phyloP scores from a whole-genome alignment of 1,140 invertebrate genomes.

The Apocrypta bakeri region DNA sequence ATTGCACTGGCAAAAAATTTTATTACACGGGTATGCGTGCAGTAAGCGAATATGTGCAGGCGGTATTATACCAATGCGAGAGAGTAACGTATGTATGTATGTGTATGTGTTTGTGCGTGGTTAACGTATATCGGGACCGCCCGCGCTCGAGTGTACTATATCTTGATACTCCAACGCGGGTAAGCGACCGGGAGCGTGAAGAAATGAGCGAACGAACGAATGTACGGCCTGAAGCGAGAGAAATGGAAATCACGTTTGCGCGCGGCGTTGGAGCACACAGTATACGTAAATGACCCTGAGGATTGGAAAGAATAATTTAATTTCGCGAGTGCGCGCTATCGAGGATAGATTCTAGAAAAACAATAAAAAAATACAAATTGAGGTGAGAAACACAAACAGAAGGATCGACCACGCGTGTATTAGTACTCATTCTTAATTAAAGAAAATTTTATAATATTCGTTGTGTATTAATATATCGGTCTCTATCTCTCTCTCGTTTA shows the following conservation, averaged over 20 bases:
- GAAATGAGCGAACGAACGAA: neutral
- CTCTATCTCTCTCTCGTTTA: no score
- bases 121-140: neutral
- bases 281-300: slow-evolving; percentile 13
- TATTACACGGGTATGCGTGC: neutral
- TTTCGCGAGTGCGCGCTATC: neutral
- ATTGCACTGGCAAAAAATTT: slow-evolving; percentile 4
- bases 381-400: neutral
- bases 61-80: neutral
- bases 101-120: neutral
- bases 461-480: no score
- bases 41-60: neutral
- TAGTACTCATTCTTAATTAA: no score
- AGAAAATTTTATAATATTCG: no score
- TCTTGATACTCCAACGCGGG: neutral
- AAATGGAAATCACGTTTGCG: slow-evolving; percentile 25
- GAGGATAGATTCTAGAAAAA: neutral
- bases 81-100: neutral
- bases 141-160: neutral
- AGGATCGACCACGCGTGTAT: neutral
- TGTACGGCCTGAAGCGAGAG: slow-evolving; percentile 3
- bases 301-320: slow-evolving; percentile 8
- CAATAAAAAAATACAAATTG: neutral
- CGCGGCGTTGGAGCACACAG: neutral
- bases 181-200: neutral